A percentile compares a stretch with the other conserved stretches of the same genome.
Evolutionary conservation across 2,888 invertebrate species (phyloP).

Genomic region (Axea sp.): DNA sequence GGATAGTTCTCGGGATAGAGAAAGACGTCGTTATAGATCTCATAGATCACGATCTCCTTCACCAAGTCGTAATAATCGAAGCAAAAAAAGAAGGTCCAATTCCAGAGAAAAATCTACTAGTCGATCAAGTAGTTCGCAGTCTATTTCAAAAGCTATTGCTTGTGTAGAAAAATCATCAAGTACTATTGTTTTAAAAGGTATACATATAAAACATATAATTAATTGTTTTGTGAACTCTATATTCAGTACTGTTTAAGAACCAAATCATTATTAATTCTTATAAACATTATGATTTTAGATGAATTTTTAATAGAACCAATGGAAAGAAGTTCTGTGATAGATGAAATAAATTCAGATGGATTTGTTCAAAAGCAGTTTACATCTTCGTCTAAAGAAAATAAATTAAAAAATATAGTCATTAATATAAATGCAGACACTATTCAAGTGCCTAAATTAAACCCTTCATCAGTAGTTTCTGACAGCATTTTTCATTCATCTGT

Average conservation of each 20-base stretch:
- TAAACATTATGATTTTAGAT: conserved; percentile 65
- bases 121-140: conserved; percentile 74
- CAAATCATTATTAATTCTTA: too few species aligned
- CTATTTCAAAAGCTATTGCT: conserved; percentile 67
- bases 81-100: conserved; percentile 68
- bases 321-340: conserved; percentile 81
- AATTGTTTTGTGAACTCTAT: too few species aligned
- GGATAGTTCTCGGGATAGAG: conserved; percentile 73
- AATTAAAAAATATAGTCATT: conserved; percentile 86
- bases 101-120: conserved; percentile 76
- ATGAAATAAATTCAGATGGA: conserved; percentile 85
- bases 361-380: conserved; percentile 83
- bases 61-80: conserved; percentile 67
- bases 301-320: conserved; percentile 74
- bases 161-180: conserved; percentile 26
- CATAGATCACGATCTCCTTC: conserved; percentile 72
- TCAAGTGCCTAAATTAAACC: conserved; percentile 82
- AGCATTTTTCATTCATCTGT: conserved; percentile 78
- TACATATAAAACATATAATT: too few species aligned
- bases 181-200: conserved; percentile 68
- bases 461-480: conserved; percentile 65
- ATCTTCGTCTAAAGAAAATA: conserved; percentile 82
- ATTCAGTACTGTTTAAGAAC: too few species aligned
- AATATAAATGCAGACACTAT: conserved; percentile 87
- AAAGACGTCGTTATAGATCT: conserved; percentile 70